phyloP scores from a whole-genome alignment of 2,113 vertebrate genomes.

The Corythornis vintsioides region DNA sequence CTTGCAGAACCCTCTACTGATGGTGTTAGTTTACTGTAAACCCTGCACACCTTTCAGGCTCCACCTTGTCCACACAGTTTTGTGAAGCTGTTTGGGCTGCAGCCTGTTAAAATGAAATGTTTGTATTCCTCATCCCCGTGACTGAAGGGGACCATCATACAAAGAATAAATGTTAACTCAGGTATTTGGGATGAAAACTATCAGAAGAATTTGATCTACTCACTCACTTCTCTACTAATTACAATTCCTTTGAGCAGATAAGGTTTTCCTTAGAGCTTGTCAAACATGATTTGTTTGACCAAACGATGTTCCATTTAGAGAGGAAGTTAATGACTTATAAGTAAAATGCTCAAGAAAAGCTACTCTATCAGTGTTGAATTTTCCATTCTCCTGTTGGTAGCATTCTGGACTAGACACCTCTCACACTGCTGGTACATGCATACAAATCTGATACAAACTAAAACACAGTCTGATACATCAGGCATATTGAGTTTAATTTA shows the following conservation, averaged over 20 bases:
- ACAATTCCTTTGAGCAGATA: neutral
- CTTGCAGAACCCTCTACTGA: neutral
- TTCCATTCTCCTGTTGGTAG: neutral
- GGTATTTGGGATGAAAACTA: neutral
- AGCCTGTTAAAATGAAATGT: neutral
- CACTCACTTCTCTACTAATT: neutral
- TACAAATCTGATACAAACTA: neutral
- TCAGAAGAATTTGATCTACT: neutral
- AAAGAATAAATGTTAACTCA: neutral
- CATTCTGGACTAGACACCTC: neutral
- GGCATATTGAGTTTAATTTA: neutral
- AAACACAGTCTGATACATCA: neutral
- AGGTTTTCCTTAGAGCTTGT: neutral
- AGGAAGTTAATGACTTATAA: neutral
- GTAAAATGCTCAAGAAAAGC: neutral
- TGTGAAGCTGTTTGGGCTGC: neutral
- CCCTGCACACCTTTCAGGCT: neutral
- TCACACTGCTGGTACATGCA: neutral
- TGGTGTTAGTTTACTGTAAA: conserved; percentile 39
- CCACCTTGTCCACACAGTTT: neutral
- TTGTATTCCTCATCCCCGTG: neutral
- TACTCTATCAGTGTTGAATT: neutral
- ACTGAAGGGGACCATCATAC: neutral
- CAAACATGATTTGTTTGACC: neutral
- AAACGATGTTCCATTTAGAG: neutral